Base-by-base conservation (phyloP, 2,113 vertebrate species). In the Platycercus adscitus region DNA sequence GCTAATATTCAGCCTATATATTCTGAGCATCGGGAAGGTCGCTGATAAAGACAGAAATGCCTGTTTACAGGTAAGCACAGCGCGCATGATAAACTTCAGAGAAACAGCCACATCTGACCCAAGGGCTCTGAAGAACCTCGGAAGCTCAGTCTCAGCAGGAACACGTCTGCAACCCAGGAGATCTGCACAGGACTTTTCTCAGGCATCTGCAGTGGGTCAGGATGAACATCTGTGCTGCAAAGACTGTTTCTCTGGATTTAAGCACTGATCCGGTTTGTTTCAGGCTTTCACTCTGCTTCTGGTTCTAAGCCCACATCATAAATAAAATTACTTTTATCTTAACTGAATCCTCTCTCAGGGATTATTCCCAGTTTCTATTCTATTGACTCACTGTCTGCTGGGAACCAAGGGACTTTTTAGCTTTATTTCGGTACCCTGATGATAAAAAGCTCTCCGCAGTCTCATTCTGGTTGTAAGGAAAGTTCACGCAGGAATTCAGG, bases 401-500 rank as follows among this genome's bases (percentile, higher is more conserved):
- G 84, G 60, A 94, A 77, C 41, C 9, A 28, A 41, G 44, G 65
- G 53, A 65, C 77, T 53, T 76, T 16, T 64, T 12, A 78, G 77
- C 13, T 81, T 95, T 69, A 21, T 69, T 92, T 88, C 10, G 9
- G 61, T 43, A 39, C 39, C 43, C 35, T 17, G 83, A 77, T 35
- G 73, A 55, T 69, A 77, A 71, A 88, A 79, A 83, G 39, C 35
- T 56, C 83, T 91, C 52, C 33, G 17, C 49, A 49, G 44, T n/a
- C 52, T 53, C 80, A 13, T 50, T 70, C 41, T 3, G 44, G 24
- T 24, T 39, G 47, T 3, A 71, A 77, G n/a, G 58, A 64, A 91
- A 83, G 31, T 85, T 89, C 80, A 29, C 0, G 71, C 46, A 96
- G 76, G 89, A 96, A 94, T 87, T 65, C 82, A 92, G 87, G 53